Base-by-base conservation (phyloP, 2,797 vertebrate species). In the Trachurus trachurus region DNA sequence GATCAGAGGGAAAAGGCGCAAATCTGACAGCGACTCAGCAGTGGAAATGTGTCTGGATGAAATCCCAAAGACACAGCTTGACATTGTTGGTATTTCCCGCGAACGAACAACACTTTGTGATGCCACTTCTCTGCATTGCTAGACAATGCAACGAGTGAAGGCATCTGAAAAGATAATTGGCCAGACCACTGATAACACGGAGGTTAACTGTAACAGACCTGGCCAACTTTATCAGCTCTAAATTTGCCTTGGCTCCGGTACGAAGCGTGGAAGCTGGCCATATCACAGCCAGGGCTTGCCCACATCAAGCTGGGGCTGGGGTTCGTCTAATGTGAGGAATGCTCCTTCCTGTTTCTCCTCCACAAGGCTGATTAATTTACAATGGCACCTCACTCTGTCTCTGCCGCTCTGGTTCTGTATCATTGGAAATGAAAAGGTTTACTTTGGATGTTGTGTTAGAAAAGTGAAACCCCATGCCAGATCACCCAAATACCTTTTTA, bases 351-450 rank as follows among this genome's bases (percentile, higher is more conserved):
- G 58, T 82, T 88, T 88, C 85, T 89, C 82, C 83, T 89, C 86
- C 80, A 80, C 82, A 64, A 50, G 76, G 77, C 86, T 88, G 88
- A 89, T 93, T 93, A 72, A 91, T 94, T 90, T 89, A 86, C 88
- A 88, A 84, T 84, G 87, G 91, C 92, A 80, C 59, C 4, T 39
- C 80, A 84, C 84, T 82, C 81, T 47, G 82, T 85, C 85, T 88
- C 74, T 65, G 77, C 85, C 64, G 66, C 26, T n/a, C 82, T 66
- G 84, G 82, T 88, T 88, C 89, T 78, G 85, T 88, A 91, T 92
- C 92, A 87, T 89, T 93, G 91, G 92, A 91, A 92, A 79, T 78
- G 87, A 93, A 93, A 92, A 88, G 85, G 91, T 94, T 94, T 93
- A 88, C 82, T 91, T 94, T 94, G 94, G 92, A 93, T 85, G 88